These are phyloP conservation scores for Aviceda subcristata DNA, from an alignment of 2,113 vertebrate genomes.

Conservation along the genomic window DNA sequence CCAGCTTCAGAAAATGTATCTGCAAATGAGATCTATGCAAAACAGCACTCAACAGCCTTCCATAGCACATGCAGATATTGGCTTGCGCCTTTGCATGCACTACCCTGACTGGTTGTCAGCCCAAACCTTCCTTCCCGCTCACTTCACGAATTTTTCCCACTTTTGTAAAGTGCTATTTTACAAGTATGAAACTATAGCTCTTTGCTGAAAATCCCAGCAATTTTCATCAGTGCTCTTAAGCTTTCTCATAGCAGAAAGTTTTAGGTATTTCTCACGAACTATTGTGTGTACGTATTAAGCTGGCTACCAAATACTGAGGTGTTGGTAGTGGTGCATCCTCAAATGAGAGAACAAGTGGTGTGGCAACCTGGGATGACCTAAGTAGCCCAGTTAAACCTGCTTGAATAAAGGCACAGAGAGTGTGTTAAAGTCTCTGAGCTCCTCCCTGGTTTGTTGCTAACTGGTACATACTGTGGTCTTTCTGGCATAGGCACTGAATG, in stretches of 20 bases:
- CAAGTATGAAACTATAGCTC: not conserved
- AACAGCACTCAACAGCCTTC: not conserved
- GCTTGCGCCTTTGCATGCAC: not conserved
- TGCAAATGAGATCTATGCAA: not conserved
- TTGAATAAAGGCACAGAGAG: not conserved
- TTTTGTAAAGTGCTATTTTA: not conserved
- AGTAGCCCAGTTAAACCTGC: not conserved
- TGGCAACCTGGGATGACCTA: not conserved
- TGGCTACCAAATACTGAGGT: not conserved
- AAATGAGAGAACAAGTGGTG: not conserved
- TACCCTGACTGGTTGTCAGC: not conserved
- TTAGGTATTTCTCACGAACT: not conserved
- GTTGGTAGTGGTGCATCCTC: not conserved
- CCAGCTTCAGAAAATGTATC: not conserved
- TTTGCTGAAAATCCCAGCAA: not conserved
- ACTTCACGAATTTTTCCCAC: not conserved
- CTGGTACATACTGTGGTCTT: not conserved
- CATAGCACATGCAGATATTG: fast-evolving
- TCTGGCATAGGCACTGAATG: not conserved
- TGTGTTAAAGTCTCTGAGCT: too few relatives aligned
- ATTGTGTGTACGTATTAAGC: fast-evolving
- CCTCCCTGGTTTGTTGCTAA: not conserved
- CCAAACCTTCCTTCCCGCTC: not conserved
- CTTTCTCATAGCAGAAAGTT: not conserved
- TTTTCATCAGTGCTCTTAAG: not conserved